phyloP scores from a whole-genome alignment of 2,888 invertebrate species.

The Amblyjoppa fuscipennis region DNA sequence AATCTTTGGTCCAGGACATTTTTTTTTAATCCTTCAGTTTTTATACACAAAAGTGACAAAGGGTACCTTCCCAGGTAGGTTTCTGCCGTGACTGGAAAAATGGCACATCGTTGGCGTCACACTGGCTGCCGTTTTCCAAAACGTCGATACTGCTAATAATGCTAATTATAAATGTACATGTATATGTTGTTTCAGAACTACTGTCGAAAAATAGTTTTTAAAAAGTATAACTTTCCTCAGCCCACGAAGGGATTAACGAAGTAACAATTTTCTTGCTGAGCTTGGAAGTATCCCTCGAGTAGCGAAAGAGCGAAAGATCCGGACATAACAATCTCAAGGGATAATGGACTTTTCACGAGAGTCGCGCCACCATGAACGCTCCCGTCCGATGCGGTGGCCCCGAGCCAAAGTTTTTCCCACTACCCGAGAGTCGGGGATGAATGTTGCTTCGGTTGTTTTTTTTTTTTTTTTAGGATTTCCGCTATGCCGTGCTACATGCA shows the following conservation, averaged over 20 bases:
- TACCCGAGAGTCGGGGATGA: background rate
- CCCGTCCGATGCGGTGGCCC: conserved; percentile 44
- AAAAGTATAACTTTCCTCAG: conserved; percentile 20
- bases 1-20: background rate
- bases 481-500: background rate
- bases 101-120: no score
- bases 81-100: no score
- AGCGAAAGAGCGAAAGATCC: conserved; percentile 39
- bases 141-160: background rate
- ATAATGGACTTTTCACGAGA: conserved; percentile 65
- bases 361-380: conserved; percentile 44
- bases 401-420: conserved; percentile 57
- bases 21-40: background rate
- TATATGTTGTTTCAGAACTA: background rate
- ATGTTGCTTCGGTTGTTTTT: conserved; percentile 11
- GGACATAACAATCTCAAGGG: conserved; percentile 65
- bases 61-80: background rate
- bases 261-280: conserved; percentile 26
- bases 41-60: background rate
- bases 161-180: background rate
- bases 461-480: conserved; percentile 4
- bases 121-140: no score
- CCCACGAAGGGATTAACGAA: conserved; percentile 36
- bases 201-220: background rate
- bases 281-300: conserved; percentile 29